Base-by-base conservation (phyloP, 2,888 invertebrate genomes). In the Melanchra persicariae region DNA sequence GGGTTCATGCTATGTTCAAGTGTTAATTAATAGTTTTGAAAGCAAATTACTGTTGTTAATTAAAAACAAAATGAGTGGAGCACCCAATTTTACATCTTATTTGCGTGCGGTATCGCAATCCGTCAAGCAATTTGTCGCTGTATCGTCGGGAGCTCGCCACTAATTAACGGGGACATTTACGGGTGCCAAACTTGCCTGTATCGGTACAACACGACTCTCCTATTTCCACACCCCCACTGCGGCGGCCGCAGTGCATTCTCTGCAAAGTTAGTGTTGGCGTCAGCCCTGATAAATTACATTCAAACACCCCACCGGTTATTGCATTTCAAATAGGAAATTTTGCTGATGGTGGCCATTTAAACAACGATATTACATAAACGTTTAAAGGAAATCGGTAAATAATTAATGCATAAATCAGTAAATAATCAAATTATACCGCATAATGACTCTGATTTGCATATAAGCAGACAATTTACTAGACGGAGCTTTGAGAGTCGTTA, bases 141-240 rank as follows among this genome's bases (percentile, higher is more conserved):
- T 87, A 91, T 91, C 91, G 91, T 90, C 91, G 90, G 87, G 82
- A 89, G 89, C 89, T 90, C 88, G 90, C 91, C 91, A 93, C 94
- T 94, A 93, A 94, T 94, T 94, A 94, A 93, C 91, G 90, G 90
- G 91, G 90, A 92, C 93, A 92, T 93, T 93, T 91, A 93, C 91
- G 90, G 88, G 89, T 91, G 91, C 93, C 92, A 92, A 93, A 93
- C 91, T 91, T 91, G 92, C 89, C 87, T 88, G 88, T 90, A 86
- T 88, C 90, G 87, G 88, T 84, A 85, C 87, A 87, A 86, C 83
- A 86, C 76, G 76, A 78, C 84, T 83, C 77, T 85, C 82, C 83
- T 73, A 74, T 78, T 70, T 85, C 85, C 81, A 80, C 82, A 80
- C 74, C 84, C 83, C 84, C 79, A 70, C 74, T 80, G 85, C 86